Conservation (phyloP, 1,140 invertebrate species). For the Drosophila truncata region DNA sequence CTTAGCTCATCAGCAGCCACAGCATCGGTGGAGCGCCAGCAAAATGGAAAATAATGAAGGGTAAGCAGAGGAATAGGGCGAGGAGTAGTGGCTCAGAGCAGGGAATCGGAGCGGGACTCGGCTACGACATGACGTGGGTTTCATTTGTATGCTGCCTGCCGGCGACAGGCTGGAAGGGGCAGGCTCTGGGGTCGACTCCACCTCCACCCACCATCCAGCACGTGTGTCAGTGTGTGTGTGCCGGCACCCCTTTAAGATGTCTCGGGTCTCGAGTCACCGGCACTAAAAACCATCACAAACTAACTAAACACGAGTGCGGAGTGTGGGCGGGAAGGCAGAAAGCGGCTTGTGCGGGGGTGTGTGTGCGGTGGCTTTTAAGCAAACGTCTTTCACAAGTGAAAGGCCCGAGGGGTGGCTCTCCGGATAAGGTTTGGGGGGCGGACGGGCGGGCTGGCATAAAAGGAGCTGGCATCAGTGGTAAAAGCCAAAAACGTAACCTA, state of each 20-base stretch:
- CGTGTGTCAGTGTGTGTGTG: slow-evolving; percentile 21
- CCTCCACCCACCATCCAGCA: slow-evolving; percentile 3
- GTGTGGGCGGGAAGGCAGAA: slow-evolving; percentile 13
- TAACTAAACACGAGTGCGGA: slow-evolving; percentile 68
- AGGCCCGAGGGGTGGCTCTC: slow-evolving; percentile 60
- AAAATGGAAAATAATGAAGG: slow-evolving; percentile 70
- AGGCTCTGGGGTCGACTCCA: slow-evolving; percentile 21
- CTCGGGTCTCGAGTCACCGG: slow-evolving; percentile 54
- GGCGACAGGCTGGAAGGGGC: slow-evolving; percentile 58
- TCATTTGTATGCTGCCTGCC: slow-evolving; percentile 77
- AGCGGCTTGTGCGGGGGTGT: slow-evolving; percentile 27
- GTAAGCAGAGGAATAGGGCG: slow-evolving; percentile 37
- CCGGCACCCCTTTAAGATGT: slow-evolving; percentile 79
- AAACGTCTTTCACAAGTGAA: slow-evolving; percentile 80
- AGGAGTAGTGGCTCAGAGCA: not conserved
- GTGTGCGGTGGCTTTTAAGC: slow-evolving; percentile 76
- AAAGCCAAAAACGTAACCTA: slow-evolving; percentile 84
- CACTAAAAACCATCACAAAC: slow-evolving; percentile 82
- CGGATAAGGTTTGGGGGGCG: slow-evolving; percentile 6
- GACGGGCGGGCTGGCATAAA: slow-evolving; percentile 14
- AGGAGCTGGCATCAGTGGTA: slow-evolving; percentile 65
- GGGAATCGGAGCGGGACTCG: slow-evolving; percentile 24
- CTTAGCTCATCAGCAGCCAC: slow-evolving; percentile 63
- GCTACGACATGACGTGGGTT: slow-evolving; percentile 74
- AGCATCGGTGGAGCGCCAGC: slow-evolving; percentile 16